Percentiles rank a stretch among this genome's conserved stretches.
phyloP scores from a whole-genome alignment of 1,140 invertebrate species.

The Drosophila willistoni region DNA sequence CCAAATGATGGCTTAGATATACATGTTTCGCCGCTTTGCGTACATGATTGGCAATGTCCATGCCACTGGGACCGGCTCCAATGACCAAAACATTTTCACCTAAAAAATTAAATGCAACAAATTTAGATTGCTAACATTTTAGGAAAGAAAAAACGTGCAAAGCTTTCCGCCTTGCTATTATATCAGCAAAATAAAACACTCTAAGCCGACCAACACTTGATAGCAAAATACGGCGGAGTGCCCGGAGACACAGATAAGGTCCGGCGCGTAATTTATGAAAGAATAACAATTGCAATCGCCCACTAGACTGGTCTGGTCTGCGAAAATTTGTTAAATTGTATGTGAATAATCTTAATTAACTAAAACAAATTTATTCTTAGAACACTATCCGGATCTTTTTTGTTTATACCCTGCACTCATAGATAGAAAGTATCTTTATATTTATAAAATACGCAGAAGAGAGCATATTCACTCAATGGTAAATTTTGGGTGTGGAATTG shows the following conservation, averaged over 20 bases:
- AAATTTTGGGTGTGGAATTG: no score
- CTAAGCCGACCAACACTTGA: conserved; percentile 18
- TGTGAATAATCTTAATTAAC: conserved; percentile 5
- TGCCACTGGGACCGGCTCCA: conserved; percentile 94
- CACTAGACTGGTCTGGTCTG: neutral
- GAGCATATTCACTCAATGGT: no score
- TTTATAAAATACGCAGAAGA: no score
- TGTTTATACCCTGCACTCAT: no score
- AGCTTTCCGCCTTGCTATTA: conserved; percentile 27
- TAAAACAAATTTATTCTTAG: neutral
- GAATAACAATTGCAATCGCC: conserved; percentile 9
- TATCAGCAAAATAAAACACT: conserved; percentile 34
- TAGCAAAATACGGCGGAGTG: conserved; percentile 14
- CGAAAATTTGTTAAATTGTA: neutral
- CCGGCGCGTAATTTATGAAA: conserved; percentile 44
- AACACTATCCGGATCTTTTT: neutral
- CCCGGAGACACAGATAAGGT: conserved; percentile 38
- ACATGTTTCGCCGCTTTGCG: conserved; percentile 87
- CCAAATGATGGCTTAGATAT: conserved; percentile 88
- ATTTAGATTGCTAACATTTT: conserved; percentile 18
- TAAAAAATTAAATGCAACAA: conserved; percentile 14
- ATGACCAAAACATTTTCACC: conserved; percentile 88
- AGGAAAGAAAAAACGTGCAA: conserved; percentile 36
- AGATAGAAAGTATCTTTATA: no score
- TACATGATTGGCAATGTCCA: conserved; percentile 93